Evolutionary conservation across 1,140 invertebrate species (phyloP).

Genomic region (Caenorhabditis elegans): DNA sequence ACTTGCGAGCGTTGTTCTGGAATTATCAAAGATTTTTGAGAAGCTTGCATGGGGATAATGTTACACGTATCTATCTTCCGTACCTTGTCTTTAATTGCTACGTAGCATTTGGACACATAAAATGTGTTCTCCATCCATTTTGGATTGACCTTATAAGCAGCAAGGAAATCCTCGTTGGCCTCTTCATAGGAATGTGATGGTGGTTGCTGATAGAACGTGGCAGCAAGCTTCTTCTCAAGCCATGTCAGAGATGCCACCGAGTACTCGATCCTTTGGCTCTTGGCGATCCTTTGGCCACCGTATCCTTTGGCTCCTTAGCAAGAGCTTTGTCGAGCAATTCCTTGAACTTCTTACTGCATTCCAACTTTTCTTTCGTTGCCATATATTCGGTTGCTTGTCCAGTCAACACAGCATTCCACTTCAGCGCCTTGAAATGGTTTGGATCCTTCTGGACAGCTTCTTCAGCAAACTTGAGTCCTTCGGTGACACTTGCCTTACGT

Average conservation of each 20-base stretch:
- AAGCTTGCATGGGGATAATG: too few species aligned
- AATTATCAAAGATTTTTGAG: too few species aligned
- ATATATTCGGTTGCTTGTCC: slow-evolving; percentile 58
- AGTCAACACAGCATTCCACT: slow-evolving; percentile 55
- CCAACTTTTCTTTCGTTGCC: slow-evolving; percentile 68
- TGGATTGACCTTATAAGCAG: slow-evolving; percentile 57
- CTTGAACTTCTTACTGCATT: too few species aligned
- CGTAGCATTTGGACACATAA: slow-evolving; percentile 66
- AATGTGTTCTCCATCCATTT: slow-evolving; percentile 68
- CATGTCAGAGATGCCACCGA: too few species aligned
- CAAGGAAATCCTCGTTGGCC: slow-evolving; percentile 65
- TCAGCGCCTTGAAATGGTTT: too few species aligned
- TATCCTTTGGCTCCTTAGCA: slow-evolving; percentile 66
- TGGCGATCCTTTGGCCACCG: slow-evolving; percentile 65
- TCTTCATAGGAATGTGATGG: too few species aligned
- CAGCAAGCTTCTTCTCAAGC: too few species aligned
- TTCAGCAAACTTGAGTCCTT: not conserved
- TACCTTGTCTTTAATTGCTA: slow-evolving; percentile 52
- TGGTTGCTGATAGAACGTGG: too few species aligned
- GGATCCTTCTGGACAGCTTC: too few species aligned
- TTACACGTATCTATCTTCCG: too few species aligned
- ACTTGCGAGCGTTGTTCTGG: not conserved
- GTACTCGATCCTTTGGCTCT: slow-evolving; percentile 67
- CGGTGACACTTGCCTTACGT: not conserved
- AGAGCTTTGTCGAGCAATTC: slow-evolving; percentile 66